A percentile compares a stretch with the other conserved stretches of the same genome.
These are phyloP conservation scores for Acrocyrtus sp. DNA, from an alignment of 2,888 invertebrate genomes.

Conservation along the genomic window DNA sequence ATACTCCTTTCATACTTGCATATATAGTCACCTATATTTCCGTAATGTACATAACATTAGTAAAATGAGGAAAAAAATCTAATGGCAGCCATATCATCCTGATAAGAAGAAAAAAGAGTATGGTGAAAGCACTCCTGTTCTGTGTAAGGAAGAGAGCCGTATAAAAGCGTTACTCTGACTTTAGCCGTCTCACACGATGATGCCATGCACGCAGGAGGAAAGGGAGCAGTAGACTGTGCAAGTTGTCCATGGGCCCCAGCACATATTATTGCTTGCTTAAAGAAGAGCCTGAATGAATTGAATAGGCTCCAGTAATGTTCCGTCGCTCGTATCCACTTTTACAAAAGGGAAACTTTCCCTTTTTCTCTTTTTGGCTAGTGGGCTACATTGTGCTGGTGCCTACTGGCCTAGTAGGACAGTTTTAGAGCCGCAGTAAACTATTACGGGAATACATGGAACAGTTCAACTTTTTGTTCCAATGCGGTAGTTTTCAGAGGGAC, in stretches of 20 bases:
- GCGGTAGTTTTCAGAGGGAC: constrained; percentile 46
- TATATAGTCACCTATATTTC: too few species aligned
- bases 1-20: not conserved
- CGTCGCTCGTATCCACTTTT: not conserved
- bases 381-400: not conserved
- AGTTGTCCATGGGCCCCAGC: not conserved
- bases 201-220: constrained; percentile 27
- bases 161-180: too few species aligned
- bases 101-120: constrained; percentile 24
- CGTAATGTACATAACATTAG: constrained; percentile 14
- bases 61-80: constrained; percentile 29
- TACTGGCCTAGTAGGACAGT: not conserved
- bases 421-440: constrained; percentile 15
- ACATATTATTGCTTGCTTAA: not conserved
- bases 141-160: too few species aligned
- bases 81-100: constrained; percentile 27
- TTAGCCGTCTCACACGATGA: not conserved
- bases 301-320: not conserved
- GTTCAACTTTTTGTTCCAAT: constrained; percentile 52
- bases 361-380: too few species aligned
- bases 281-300: too few species aligned
- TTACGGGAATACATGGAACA: not conserved
- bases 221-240: constrained; percentile 10
- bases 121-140: constrained; percentile 35
- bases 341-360: not conserved